A percentile compares a stretch with the other conserved stretches of the same genome.
Conservation (phyloP, 2,888 invertebrate genomes). For the Pedicia rivosa region DNA sequence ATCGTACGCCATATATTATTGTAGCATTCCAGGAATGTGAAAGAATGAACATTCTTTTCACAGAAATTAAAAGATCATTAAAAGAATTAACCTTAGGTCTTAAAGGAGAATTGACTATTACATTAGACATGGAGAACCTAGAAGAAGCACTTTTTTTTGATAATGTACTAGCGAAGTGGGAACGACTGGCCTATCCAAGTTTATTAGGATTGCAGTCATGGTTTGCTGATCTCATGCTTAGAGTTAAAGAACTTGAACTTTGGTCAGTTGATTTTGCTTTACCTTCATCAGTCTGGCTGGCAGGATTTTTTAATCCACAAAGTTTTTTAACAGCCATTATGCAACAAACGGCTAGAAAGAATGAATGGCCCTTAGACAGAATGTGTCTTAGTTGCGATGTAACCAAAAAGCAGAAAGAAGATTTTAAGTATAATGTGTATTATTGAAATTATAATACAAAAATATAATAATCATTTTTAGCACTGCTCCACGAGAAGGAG, state of each 20-base stretch:
- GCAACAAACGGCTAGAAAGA: slow-evolving; percentile 92
- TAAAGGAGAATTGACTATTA: slow-evolving; percentile 89
- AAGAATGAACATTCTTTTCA: slow-evolving; percentile 78
- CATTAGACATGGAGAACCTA: slow-evolving; percentile 83
- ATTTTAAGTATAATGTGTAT: slow-evolving; percentile 44
- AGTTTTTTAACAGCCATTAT: slow-evolving; percentile 94
- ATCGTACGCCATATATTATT: slow-evolving; percentile 80
- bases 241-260: slow-evolving; percentile 66
- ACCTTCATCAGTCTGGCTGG: slow-evolving; percentile 83
- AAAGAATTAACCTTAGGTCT: slow-evolving; percentile 77
- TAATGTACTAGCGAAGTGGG: slow-evolving; percentile 70
- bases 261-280: slow-evolving; percentile 74
- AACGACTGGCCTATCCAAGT: slow-evolving; percentile 77
- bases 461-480: slow-evolving; percentile 24
- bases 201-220: slow-evolving; percentile 66
- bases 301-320: slow-evolving; percentile 94
- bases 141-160: slow-evolving; percentile 79
- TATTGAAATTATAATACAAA: neutral
- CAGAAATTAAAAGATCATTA: slow-evolving; percentile 68
- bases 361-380: slow-evolving; percentile 91
- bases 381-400: slow-evolving; percentile 94
- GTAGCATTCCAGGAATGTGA: slow-evolving; percentile 91
- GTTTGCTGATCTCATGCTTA: slow-evolving; percentile 70
- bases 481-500: slow-evolving; percentile 77
- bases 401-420: slow-evolving; percentile 75